Percentiles rank a stretch among this genome's conserved stretches.
Conservation (phyloP, 2,113 vertebrate species). For the Pterocles gutturalis region DNA sequence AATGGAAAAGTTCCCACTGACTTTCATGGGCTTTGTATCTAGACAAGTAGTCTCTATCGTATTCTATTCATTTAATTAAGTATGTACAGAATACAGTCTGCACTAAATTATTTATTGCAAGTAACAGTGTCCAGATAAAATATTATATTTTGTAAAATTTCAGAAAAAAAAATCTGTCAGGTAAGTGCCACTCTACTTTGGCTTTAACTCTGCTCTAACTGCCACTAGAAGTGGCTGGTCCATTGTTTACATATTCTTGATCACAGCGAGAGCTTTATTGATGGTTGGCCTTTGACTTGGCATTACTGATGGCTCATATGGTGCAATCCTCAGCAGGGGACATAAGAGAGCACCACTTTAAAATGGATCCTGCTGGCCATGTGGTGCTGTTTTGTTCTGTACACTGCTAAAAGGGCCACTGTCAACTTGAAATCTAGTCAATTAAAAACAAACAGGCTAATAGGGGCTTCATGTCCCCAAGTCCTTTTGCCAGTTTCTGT, state of each 20-base stretch:
- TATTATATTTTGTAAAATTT: background rate
- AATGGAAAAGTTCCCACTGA: background rate
- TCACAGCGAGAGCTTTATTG: slow-evolving; percentile 51
- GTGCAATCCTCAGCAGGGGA: slow-evolving; percentile 38
- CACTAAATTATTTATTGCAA: background rate
- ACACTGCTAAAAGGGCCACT: slow-evolving; percentile 15
- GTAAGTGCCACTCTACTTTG: background rate
- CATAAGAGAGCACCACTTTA: slow-evolving; percentile 13
- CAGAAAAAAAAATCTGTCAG: background rate
- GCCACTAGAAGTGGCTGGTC: background rate
- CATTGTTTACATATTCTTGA: slow-evolving; percentile 45
- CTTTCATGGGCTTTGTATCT: background rate
- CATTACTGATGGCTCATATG: slow-evolving; percentile 46
- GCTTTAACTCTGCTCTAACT: background rate
- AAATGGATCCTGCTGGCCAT: slow-evolving; percentile 44
- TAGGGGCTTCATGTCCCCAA: background rate
- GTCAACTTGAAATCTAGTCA: slow-evolving; percentile 30
- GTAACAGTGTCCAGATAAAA: background rate
- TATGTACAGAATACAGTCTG: background rate
- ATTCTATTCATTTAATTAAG: background rate
- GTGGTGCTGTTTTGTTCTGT: slow-evolving; percentile 43
- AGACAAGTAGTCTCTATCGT: background rate
- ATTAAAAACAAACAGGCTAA: slow-evolving; percentile 39
- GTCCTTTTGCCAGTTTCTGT: background rate
- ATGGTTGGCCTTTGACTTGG: slow-evolving; percentile 62